These are phyloP conservation scores for Bombycilla garrulus DNA, from an alignment of 2,113 vertebrate species.

Conservation along the genomic window DNA sequence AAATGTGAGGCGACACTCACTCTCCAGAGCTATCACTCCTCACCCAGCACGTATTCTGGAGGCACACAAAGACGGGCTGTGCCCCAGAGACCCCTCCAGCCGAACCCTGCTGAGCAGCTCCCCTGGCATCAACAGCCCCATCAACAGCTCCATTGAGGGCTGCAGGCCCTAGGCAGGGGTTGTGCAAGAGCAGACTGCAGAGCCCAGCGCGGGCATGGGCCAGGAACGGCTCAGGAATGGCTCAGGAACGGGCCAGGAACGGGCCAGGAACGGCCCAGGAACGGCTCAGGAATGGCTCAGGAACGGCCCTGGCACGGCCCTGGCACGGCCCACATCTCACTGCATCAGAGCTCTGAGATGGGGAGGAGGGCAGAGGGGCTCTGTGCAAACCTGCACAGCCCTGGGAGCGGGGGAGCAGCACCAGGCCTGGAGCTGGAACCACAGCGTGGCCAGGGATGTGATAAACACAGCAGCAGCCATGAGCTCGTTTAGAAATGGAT, in stretches of 20 bases:
- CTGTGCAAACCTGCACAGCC: not conserved
- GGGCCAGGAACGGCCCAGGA: too few relatives aligned
- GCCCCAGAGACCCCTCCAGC: conserved; percentile 16
- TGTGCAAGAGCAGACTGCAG: not conserved
- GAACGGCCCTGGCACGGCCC: too few relatives aligned
- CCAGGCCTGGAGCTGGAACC: not conserved
- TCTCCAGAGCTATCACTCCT: conserved; percentile 15
- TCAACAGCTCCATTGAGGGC: conserved; percentile 3
- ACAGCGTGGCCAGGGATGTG: not conserved
- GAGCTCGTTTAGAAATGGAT: not conserved
- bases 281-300: too few relatives aligned
- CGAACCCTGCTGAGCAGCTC: not conserved
- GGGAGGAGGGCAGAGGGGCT: not conserved
- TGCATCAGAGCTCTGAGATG: rapidly evolving
- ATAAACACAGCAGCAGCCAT: not conserved
- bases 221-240: too few relatives aligned
- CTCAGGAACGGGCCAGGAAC: too few relatives aligned
- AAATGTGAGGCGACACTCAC: conserved; percentile 51
- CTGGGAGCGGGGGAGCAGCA: not conserved
- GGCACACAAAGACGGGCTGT: not conserved
- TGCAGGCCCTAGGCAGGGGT: not conserved
- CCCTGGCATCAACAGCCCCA: not conserved
- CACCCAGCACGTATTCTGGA: not conserved
- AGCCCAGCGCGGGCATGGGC: too few relatives aligned
- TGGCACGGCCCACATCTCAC: not conserved